Evolutionary conservation across 2,888 invertebrate species (phyloP).

Genomic region (Standfussiana lucernea): DNA sequence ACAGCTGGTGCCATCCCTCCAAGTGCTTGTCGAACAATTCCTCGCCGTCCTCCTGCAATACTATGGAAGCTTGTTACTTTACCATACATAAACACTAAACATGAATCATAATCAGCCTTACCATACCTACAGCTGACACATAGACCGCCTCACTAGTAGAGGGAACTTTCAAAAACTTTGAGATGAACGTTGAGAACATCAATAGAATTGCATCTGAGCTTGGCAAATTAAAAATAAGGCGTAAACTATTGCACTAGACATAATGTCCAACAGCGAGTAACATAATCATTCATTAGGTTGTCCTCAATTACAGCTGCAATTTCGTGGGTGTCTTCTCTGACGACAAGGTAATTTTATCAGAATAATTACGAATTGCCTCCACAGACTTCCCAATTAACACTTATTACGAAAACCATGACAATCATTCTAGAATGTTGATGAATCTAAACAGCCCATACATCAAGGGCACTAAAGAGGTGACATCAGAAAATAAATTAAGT

Average conservation of each 20-base stretch:
- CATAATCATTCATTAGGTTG: neutral
- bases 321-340: conserved; percentile 5
- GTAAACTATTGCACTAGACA: neutral
- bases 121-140: no score
- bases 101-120: neutral
- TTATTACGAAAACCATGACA: neutral
- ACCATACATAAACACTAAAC: conserved; percentile 56
- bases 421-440: neutral
- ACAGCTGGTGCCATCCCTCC: conserved; percentile 86
- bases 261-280: neutral
- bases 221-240: neutral
- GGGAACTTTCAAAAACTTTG: neutral
- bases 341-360: neutral
- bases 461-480: conserved; percentile 4
- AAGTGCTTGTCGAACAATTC: conserved; percentile 86
- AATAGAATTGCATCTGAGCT: neutral
- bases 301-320: neutral
- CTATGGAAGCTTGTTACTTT: conserved; percentile 78
- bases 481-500: conserved; percentile 28
- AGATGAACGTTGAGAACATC: no score
- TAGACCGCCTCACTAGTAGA: neutral
- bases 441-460: neutral
- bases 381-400: neutral
- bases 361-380: neutral
- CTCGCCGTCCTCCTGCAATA: conserved; percentile 87